phyloP scores from a whole-genome alignment of 2,797 vertebrate genomes.

The Pteronotus mesoamericanus region DNA sequence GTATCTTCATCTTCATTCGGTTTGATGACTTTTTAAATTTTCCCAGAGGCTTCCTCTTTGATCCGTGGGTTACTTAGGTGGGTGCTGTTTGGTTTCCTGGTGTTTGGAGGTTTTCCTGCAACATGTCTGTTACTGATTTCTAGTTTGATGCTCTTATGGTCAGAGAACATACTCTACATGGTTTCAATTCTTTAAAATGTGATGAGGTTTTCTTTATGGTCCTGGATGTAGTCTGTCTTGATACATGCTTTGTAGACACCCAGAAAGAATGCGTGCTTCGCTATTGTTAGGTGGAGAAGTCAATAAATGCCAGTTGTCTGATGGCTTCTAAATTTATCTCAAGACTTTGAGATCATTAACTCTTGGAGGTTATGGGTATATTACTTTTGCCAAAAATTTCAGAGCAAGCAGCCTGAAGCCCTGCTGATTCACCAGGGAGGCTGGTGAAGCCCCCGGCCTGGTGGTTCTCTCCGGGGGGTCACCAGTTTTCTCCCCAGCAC shows the following conservation, averaged over 20 bases:
- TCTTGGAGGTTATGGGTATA: neutral
- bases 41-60: neutral
- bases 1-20: neutral
- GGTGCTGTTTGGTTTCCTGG: neutral
- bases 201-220: neutral
- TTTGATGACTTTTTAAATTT: neutral
- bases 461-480: neutral
- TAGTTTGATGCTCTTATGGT: neutral
- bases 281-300: neutral
- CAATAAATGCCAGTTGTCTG: neutral
- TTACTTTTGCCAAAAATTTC: neutral
- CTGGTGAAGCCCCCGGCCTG: neutral
- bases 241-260: fast-evolving
- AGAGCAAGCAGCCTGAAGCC: neutral
- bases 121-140: neutral
- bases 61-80: neutral
- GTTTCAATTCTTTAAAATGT: neutral
- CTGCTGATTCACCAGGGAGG: neutral
- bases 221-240: neutral
- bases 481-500: neutral
- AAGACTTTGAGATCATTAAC: neutral
- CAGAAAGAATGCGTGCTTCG: neutral
- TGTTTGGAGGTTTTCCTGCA: neutral
- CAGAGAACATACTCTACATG: neutral
- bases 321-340: neutral